phyloP scores from a whole-genome alignment of 2,888 invertebrate genomes.

The Melipona beecheii region DNA sequence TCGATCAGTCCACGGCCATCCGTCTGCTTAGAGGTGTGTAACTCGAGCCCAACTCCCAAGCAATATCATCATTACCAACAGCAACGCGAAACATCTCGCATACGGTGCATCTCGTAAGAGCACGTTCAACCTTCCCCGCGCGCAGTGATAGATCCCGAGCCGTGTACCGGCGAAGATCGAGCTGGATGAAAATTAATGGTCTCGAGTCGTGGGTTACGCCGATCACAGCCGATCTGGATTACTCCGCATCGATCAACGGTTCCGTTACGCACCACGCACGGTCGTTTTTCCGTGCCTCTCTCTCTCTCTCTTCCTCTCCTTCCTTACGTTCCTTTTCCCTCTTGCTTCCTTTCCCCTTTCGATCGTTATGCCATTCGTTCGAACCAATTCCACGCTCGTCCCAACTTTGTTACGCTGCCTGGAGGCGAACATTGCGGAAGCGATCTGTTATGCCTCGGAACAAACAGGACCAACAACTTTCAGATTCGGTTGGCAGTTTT shows the following conservation, averaged over 20 bases:
- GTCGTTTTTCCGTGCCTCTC: constrained; percentile 74
- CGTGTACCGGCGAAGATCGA: constrained; percentile 42
- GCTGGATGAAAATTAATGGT: constrained; percentile 76
- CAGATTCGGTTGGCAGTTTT: constrained; percentile 33
- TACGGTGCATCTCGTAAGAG: constrained; percentile 36
- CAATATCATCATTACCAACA: constrained; percentile 59
- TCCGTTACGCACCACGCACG: constrained; percentile 73
- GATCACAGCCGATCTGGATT: constrained; percentile 59
- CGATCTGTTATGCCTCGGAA: constrained; percentile 35
- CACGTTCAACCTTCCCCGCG: constrained; percentile 16
- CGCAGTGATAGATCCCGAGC: constrained; percentile 67
- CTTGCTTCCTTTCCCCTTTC: constrained; percentile 44
- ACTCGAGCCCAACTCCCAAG: constrained; percentile 18
- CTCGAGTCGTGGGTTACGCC: constrained; percentile 62
- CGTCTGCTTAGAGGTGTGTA: constrained; percentile 29
- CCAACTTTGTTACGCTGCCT: constrained; percentile 72
- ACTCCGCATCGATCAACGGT: constrained; percentile 58
- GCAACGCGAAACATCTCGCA: constrained; percentile 2
- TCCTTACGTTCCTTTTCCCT: not conserved
- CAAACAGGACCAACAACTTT: constrained; percentile 31
- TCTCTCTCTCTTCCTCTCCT: not conserved
- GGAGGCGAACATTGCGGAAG: constrained; percentile 76
- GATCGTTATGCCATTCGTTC: constrained; percentile 60
- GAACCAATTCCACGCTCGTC: constrained; percentile 58
- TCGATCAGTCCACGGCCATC: constrained; percentile 32